Evolutionary conservation across 2,888 invertebrate genomes (phyloP).

Genomic region (Apotomis betuletana): DNA sequence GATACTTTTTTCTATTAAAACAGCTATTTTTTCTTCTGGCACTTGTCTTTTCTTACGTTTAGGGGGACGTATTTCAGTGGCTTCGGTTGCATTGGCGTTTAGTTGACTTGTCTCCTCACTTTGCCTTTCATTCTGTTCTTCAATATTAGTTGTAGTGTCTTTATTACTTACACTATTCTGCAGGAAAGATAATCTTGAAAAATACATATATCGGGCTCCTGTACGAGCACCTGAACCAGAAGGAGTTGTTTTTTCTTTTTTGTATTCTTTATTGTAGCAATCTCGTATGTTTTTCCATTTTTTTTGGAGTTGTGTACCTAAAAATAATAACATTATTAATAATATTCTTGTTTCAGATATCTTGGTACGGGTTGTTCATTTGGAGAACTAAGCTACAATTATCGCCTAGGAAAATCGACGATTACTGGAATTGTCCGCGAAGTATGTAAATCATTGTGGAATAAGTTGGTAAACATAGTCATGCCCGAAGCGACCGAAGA

Average conservation of each 20-base stretch:
- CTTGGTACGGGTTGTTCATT: slow-evolving; percentile 50
- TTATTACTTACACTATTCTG: slow-evolving; percentile 49
- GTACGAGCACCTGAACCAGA: slow-evolving; percentile 47
- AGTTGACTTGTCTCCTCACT: slow-evolving; percentile 47
- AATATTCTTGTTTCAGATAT: slow-evolving; percentile 49
- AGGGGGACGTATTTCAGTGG: slow-evolving; percentile 48
- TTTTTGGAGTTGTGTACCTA: slow-evolving; percentile 9
- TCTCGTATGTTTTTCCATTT: slow-evolving; percentile 5
- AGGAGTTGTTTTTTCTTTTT: slow-evolving; percentile 48
- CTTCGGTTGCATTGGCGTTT: slow-evolving; percentile 47
- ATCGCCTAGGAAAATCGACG: slow-evolving; percentile 51
- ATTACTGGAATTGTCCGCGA: slow-evolving; percentile 47
- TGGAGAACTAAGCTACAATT: slow-evolving; percentile 47
- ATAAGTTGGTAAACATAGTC: slow-evolving; percentile 42
- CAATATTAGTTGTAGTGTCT: slow-evolving; percentile 48
- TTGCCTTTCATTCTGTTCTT: slow-evolving; percentile 46
- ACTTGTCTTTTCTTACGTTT: slow-evolving; percentile 47
- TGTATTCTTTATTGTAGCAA: slow-evolving; percentile 39
- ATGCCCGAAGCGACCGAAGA: slow-evolving; percentile 43
- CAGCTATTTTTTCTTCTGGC: slow-evolving; percentile 49
- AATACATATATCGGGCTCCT: slow-evolving; percentile 50
- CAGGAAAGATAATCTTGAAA: slow-evolving; percentile 51
- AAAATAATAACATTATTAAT: slow-evolving; percentile 7
- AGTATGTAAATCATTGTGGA: slow-evolving; percentile 49
- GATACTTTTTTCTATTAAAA: slow-evolving; percentile 50